Evolutionary conservation across 2,797 vertebrate species (phyloP), one percentile per base, ranked within the genome.

Genomic region (Fratercula arctica): DNA sequence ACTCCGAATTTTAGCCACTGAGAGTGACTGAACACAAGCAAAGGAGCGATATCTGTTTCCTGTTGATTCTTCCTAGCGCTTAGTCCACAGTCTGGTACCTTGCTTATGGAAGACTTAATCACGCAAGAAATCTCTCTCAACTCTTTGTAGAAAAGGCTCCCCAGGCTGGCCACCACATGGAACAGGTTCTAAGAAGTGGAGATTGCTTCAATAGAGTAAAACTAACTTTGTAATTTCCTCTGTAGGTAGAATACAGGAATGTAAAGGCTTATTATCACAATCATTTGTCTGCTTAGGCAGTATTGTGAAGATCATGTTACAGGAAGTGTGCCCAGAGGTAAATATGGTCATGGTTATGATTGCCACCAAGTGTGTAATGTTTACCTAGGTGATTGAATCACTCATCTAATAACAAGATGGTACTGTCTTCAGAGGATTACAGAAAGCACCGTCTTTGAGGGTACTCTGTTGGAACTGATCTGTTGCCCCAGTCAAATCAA

Each of bases 281-380:
- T 88, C 80, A 94, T 96, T 95, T 86, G 54, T 86, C 77, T 94
- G 46, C 81, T 93, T 93, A 90, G 94, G 60, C 76, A 84, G 72
- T 64, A 60, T 95, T 54, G 82, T 94, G 89, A 85, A 46, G 82
- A 72, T 66, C 9, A 7, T 48, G 61, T 90, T 93, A 68, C 53
- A 91, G 79, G 80, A 95, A 95, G 61, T 75, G 73, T 94, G 69
- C 82, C 76, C 59, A 24, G 76, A 91, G 93, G 85, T 95, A 95
- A 94, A 94, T 90, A 70, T 91, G 91, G 90, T 61, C 0, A 11
- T 86, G 85, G 91, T 80, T 97, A 85, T 88, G 91, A 93, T 96
- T 94, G 92, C 92, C 93, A 94, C 96, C 95, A 93, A 97, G 93
- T 90, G 95, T 94, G 96, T 96, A 95, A 95, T 95, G 89, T 95